Conservation (phyloP, 2,888 invertebrate species). For the Mesorhabditis spiculigera region DNA sequence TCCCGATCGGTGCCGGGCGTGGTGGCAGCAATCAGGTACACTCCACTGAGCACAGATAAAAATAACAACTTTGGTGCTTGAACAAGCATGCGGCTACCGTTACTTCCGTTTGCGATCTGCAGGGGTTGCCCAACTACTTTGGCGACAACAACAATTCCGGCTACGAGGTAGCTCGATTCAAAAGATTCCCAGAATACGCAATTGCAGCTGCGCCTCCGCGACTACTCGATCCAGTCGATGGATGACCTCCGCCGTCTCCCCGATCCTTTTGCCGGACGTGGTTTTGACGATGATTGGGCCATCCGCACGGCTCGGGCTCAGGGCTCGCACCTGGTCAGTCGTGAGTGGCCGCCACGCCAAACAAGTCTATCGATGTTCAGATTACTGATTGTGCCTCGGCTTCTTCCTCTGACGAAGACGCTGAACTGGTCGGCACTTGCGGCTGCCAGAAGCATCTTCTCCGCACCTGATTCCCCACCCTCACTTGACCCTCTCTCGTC, state of each 20-base stretch:
- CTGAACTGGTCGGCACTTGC: no score
- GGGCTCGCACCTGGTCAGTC: no score
- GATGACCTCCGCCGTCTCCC: neutral
- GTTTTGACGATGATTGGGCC: neutral
- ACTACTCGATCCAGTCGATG: neutral
- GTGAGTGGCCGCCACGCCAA: no score
- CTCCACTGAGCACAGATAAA: neutral
- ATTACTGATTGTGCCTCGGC: no score
- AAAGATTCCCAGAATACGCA: neutral
- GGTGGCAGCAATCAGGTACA: neutral
- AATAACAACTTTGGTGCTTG: neutral
- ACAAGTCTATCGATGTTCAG: no score
- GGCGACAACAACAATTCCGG: neutral
- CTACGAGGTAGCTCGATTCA: neutral
- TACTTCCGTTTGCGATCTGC: neutral
- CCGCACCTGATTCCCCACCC: no score
- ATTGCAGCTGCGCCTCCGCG: neutral
- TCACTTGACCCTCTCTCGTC: no score
- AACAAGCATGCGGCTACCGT: conserved; percentile 1
- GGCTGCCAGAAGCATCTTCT: no score
- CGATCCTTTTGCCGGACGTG: neutral
- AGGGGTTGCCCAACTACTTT: neutral
- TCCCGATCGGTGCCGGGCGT: neutral
- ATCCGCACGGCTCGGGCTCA: neutral
- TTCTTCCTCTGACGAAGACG: no score